phyloP scores from a whole-genome alignment of 2,113 vertebrate genomes.

The Ivindomyrus marchei region DNA sequence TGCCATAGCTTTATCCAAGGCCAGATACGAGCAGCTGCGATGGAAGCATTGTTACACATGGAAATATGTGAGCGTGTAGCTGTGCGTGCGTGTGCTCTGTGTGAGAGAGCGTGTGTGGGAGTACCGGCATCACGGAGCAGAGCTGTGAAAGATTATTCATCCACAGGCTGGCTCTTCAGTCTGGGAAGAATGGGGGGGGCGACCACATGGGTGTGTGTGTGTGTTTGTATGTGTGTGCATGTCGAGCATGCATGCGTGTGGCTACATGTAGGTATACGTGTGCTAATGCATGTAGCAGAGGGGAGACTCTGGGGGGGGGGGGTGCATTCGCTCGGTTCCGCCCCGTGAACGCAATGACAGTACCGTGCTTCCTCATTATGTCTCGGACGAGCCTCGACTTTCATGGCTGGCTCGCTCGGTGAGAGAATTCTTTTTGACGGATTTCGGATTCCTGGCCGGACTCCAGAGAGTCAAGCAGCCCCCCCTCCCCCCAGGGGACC shows the following conservation, averaged over 20 bases:
- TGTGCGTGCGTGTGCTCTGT: neutral
- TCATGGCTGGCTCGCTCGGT: conserved; percentile 33
- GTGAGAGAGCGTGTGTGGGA: neutral
- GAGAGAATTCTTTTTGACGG: conserved; percentile 35
- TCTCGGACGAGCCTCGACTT: conserved; percentile 37
- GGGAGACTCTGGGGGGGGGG: neutral
- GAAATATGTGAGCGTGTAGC: neutral
- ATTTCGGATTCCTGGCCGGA: conserved; percentile 19
- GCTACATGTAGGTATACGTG: neutral
- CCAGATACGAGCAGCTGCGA: neutral
- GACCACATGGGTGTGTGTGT: neutral
- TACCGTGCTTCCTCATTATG: conserved; percentile 31
- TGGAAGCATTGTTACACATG: neutral
- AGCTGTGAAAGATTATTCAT: conserved; percentile 17
- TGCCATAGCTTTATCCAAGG: neutral
- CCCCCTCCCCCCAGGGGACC: neutral
- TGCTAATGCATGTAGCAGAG: conserved; percentile 9
- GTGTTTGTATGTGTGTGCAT: neutral
- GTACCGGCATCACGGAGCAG: neutral
- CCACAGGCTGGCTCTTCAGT: neutral
- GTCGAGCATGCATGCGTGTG: neutral
- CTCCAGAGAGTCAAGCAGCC: neutral
- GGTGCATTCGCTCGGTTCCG: conserved; percentile 23
- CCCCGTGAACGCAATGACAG: conserved; percentile 28
- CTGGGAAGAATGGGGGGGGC: neutral